Percentiles rank a stretch among this genome's conserved stretches.
phyloP scores from a whole-genome alignment of 2,113 vertebrate species.

The Hystrix brachyura region DNA sequence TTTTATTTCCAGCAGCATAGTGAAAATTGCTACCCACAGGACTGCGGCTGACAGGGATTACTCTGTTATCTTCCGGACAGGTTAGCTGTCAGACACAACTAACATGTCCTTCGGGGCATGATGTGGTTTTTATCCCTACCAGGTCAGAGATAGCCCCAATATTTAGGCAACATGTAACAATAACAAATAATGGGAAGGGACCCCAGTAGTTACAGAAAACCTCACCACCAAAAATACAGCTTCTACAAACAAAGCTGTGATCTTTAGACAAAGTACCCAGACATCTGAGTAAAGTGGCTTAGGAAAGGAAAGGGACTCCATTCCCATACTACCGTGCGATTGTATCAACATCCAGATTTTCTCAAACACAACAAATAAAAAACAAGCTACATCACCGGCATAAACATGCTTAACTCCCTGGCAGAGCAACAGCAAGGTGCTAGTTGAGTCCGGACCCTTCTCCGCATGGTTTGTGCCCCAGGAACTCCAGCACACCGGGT shows the following conservation, averaged over 20 bases:
- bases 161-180: background rate
- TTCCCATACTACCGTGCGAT: too few relatives aligned
- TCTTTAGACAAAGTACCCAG: background rate
- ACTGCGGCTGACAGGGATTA: background rate
- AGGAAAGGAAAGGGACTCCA: background rate
- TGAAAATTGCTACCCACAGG: background rate
- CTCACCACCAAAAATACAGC: background rate
- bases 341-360: background rate
- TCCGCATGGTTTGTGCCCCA: background rate
- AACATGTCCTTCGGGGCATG: background rate
- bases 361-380: background rate
- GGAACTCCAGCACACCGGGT: background rate
- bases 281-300: background rate
- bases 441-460: background rate
- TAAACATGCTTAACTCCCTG: background rate
- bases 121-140: background rate
- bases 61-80: background rate
- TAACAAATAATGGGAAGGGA: background rate
- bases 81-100: background rate
- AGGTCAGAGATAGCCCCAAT: background rate
- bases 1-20: slow-evolving; percentile 42
- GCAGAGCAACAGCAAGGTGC: background rate
- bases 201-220: background rate
- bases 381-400: background rate
- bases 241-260: background rate